Conservation (phyloP, 2,888 invertebrate species). For the Serrognathus titanus region DNA sequence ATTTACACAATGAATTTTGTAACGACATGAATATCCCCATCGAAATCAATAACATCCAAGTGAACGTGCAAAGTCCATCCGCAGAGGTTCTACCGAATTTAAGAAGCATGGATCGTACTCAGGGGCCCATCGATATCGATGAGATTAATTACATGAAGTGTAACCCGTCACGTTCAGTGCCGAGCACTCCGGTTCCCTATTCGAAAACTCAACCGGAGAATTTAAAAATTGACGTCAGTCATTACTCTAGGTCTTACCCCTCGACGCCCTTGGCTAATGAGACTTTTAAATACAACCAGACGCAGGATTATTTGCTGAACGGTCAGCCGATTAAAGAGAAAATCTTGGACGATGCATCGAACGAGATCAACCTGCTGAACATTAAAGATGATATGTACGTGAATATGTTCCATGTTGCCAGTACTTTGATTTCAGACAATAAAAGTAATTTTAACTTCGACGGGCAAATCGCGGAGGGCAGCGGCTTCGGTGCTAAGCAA, state of each 20-base stretch:
- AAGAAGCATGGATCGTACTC: not conserved
- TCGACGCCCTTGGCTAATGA: constrained; percentile 61
- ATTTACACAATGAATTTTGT: not conserved
- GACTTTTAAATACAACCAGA: constrained; percentile 41
- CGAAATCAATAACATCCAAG: constrained; percentile 28
- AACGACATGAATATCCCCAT: constrained; percentile 15
- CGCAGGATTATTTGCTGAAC: constrained; percentile 46
- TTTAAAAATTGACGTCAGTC: constrained; percentile 7
- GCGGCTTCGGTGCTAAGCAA: constrained; percentile 26
- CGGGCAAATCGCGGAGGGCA: constrained; percentile 21
- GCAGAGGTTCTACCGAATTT: not conserved
- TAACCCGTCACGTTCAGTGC: constrained; percentile 63
- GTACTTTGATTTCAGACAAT: constrained; percentile 26
- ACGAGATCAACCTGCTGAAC: constrained; percentile 10
- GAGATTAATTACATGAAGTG: constrained; percentile 30
- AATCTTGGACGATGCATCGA: constrained; percentile 8
- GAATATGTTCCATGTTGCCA: constrained; percentile 23
- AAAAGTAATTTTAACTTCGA: constrained; percentile 25
- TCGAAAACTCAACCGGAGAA: constrained; percentile 40
- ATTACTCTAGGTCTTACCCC: constrained; percentile 64
- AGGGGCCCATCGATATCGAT: constrained; percentile 30
- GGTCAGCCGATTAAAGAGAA: constrained; percentile 44
- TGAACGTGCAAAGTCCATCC: not conserved
- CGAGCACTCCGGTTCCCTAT: constrained; percentile 63
- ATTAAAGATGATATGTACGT: constrained; percentile 21